Conservation (phyloP, 2,888 invertebrate species). For the Eurois occulta region DNA sequence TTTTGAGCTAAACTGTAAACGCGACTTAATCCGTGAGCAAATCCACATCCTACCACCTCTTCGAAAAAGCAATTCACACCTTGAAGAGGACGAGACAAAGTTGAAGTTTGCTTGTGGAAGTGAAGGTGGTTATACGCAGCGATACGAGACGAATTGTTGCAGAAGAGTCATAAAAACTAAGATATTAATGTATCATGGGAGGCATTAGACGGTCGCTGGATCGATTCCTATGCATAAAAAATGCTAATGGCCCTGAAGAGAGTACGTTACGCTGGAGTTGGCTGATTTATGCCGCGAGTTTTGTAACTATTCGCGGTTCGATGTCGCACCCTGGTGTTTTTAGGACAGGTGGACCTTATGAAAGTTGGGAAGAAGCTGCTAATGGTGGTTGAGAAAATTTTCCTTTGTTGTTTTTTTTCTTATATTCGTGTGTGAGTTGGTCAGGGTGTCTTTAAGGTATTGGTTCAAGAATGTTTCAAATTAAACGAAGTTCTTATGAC, state of each 20-base stretch:
- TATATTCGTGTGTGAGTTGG: slow-evolving; percentile 12
- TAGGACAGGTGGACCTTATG: slow-evolving; percentile 77
- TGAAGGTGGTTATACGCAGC: slow-evolving; percentile 71
- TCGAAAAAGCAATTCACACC: slow-evolving; percentile 47
- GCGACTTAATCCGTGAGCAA: slow-evolving; percentile 68
- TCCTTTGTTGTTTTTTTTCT: slow-evolving; percentile 57
- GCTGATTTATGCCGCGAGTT: slow-evolving; percentile 86
- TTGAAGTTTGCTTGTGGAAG: slow-evolving; percentile 16
- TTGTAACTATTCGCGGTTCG: slow-evolving; percentile 82
- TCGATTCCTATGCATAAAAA: slow-evolving; percentile 91
- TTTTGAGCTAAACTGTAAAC: slow-evolving; percentile 73
- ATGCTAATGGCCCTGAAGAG: slow-evolving; percentile 89
- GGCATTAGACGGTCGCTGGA: slow-evolving; percentile 89
- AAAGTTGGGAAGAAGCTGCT: slow-evolving; percentile 54
- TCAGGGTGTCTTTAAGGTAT: slow-evolving; percentile 7
- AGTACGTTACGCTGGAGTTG: slow-evolving; percentile 81
- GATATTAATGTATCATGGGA: slow-evolving; percentile 91
- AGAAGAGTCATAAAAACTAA: slow-evolving; percentile 90
- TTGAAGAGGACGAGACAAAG: background rate
- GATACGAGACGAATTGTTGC: slow-evolving; percentile 84
- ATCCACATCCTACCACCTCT: slow-evolving; percentile 54
- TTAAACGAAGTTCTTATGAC: background rate
- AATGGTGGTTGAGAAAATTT: slow-evolving; percentile 53
- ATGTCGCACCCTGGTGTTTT: slow-evolving; percentile 73
- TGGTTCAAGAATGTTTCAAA: background rate